Conservation (phyloP, 2,888 invertebrate genomes). For the Anthophora plumipes region DNA sequence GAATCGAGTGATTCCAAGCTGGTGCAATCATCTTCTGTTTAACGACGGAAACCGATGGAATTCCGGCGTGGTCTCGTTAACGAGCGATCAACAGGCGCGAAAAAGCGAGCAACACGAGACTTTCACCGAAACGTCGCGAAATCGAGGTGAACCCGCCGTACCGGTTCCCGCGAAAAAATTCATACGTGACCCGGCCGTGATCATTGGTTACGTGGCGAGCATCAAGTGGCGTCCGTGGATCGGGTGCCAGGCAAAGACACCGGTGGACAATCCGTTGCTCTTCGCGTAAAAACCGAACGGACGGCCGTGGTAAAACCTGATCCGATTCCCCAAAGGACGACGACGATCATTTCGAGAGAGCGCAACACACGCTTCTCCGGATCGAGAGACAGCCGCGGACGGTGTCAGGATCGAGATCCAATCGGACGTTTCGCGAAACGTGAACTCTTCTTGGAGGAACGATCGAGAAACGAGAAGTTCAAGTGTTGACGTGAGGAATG, state of each 20-base stretch:
- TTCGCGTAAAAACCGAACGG: conserved; percentile 63
- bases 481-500: neutral
- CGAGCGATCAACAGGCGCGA: conserved; percentile 47
- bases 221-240: conserved; percentile 56
- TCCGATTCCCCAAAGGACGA: conserved; percentile 76
- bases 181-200: conserved; percentile 75
- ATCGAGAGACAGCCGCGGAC: conserved; percentile 29
- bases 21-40: neutral
- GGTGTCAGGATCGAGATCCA: conserved; percentile 46
- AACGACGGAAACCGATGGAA: conserved; percentile 25
- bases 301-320: conserved; percentile 74
- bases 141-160: conserved; percentile 76
- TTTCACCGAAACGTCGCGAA: conserved; percentile 73
- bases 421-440: conserved; percentile 18
- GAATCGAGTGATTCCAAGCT: too few species aligned
- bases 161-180: conserved; percentile 79
- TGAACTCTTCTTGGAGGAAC: neutral
- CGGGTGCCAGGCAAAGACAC: conserved; percentile 71
- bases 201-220: conserved; percentile 52
- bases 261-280: conserved; percentile 69
- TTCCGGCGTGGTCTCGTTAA: conserved; percentile 48
- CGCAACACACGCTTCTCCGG: conserved; percentile 29
- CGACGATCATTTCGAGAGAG: conserved; percentile 63
- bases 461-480: neutral
- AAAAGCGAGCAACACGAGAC: conserved; percentile 61